phyloP scores from a whole-genome alignment of 1,140 invertebrate genomes.

The Dendroctonus ponderosae region DNA sequence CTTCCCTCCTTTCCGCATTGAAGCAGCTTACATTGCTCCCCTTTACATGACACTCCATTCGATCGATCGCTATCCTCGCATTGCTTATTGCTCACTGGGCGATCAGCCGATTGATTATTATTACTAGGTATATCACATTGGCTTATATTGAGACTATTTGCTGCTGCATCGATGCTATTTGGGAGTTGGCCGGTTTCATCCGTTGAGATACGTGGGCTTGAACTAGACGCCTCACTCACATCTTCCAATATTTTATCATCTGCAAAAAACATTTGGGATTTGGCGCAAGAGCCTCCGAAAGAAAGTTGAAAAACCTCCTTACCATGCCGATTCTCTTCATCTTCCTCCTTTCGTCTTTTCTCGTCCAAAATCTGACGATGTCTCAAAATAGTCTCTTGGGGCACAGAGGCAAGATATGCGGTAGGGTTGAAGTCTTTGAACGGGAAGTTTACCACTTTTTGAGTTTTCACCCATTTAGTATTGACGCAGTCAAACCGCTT shows the following conservation, averaged over 20 bases:
- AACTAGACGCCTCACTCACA: constrained; percentile 13
- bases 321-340: constrained; percentile 14
- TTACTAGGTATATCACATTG: constrained; percentile 17
- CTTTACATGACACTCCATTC: constrained; percentile 8
- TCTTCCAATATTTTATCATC: constrained; percentile 29
- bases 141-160: constrained; percentile 1
- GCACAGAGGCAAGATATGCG: constrained; percentile 72
- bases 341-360: constrained; percentile 27
- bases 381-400: constrained; percentile 68
- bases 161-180: constrained; percentile 1
- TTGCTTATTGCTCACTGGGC: constrained; percentile 18
- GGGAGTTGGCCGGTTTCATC: constrained; percentile 16
- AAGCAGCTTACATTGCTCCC: constrained; percentile 27
- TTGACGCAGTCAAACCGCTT: constrained; percentile 88
- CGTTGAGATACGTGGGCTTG: constrained; percentile 14
- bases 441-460: constrained; percentile 87
- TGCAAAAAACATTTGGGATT: neutral
- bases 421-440: constrained; percentile 80
- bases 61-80: constrained; percentile 18
- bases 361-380: constrained; percentile 58
- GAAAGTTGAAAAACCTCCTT: constrained; percentile 1
- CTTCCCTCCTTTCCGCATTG: constrained; percentile 19
- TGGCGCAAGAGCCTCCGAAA: neutral
- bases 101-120: constrained; percentile 11
- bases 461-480: constrained; percentile 89